These are phyloP conservation scores for Ips nitidus DNA, from an alignment of 1,140 invertebrate species.

Conservation along the genomic window DNA sequence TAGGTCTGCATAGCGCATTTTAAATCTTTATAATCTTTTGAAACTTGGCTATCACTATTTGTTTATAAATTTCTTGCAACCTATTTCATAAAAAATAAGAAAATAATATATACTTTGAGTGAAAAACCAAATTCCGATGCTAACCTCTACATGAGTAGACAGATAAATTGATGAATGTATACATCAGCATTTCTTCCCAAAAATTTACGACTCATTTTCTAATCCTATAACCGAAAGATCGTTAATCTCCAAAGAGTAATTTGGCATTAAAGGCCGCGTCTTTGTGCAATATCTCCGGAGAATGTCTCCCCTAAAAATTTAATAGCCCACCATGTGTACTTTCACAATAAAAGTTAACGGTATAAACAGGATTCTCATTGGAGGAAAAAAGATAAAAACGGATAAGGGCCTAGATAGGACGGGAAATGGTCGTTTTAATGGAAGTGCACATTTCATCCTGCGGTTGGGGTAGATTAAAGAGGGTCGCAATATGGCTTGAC, in stretches of 20 bases:
- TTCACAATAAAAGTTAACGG: conserved; percentile 17
- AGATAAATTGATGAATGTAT: too few relatives aligned
- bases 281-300: conserved; percentile 20
- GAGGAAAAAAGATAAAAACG: background rate
- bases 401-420: conserved; percentile 24
- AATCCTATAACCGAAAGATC: conserved; percentile 17
- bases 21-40: too few relatives aligned
- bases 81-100: too few relatives aligned
- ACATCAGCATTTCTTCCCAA: background rate
- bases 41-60: too few relatives aligned
- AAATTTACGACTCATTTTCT: conserved; percentile 19
- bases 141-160: too few relatives aligned
- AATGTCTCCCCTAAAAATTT: conserved; percentile 28
- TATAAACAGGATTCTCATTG: conserved; percentile 3
- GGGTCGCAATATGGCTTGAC: conserved; percentile 9
- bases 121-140: too few relatives aligned
- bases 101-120: too few relatives aligned
- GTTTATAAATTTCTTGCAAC: too few relatives aligned
- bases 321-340: conserved; percentile 30
- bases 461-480: conserved; percentile 30
- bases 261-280: conserved; percentile 14
- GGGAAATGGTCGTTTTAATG: conserved; percentile 22
- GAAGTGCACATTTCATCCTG: conserved; percentile 27
- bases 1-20: too few relatives aligned
- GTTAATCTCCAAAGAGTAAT: conserved; percentile 27